Evolutionary conservation across 2,888 invertebrate genomes (phyloP), one percentile per base, ranked within the genome.

Genomic region (Spilarctia lutea): DNA sequence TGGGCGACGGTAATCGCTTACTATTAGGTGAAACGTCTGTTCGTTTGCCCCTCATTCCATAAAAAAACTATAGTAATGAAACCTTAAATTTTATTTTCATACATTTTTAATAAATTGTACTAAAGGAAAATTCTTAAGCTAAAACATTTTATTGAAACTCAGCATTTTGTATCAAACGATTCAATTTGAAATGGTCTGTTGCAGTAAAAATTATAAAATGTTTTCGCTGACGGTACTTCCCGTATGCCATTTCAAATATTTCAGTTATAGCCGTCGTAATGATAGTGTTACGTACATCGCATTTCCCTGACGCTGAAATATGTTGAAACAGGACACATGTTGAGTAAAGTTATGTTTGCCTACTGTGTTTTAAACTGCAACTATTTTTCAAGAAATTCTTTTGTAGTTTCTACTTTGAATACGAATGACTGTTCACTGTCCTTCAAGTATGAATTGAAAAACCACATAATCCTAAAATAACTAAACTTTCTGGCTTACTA

Each of bases 201-300:
- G 65, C 70, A 70, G 66, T 27, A 35, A 75, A 76, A 66, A 77
- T 33, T 66, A 39, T 65, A 72, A 18, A 39, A 27, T 30, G 6
- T 63, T 74, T 80, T 76, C 66, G 63, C 72, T n/a, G 35, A 74
- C 76, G 73, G 20, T 78, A 56, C 73, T 24, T 63, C 73, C 6
- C 72, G 68, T 56, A 76, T 66, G 71, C 71, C 67, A 16, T 74
- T 78, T 72, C 76, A 79, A 68, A 76, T 82, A 82, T 80, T 81
- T 75, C 74, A 77, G 63, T 60, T 71, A 76, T 76, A 72, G 79
- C 66, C 69, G 75, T 60, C 56, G 63, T 80, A 81, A 83, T 76
- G 83, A 81, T 80, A 81, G 74, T 75, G 78, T 77, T 71, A 77
- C 75, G 72, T 72, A 72, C 69, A 68, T 63, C 69, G 69, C 67